These are phyloP conservation scores for Pomatorhinus ruficollis DNA, from an alignment of 2,113 vertebrate species.

Conservation along the genomic window DNA sequence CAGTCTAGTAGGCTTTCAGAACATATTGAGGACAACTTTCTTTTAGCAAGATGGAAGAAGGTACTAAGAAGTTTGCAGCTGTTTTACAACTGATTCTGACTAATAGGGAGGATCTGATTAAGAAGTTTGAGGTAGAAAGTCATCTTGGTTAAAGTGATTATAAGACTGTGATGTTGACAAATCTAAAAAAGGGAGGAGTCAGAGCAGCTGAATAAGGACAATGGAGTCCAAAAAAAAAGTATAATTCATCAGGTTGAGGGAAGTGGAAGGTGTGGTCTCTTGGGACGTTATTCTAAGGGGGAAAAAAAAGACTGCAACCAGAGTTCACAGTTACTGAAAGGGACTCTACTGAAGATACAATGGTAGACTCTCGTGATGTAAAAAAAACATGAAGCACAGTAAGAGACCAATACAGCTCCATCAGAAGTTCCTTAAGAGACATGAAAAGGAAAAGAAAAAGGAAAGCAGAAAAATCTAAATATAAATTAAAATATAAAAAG, in stretches of 20 bases:
- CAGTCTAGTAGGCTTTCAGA: neutral
- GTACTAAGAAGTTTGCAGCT: neutral
- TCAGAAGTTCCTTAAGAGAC: neutral
- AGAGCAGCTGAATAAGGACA: slow-evolving; percentile 15
- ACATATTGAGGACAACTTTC: neutral
- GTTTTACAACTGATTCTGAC: neutral
- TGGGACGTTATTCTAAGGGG: slow-evolving; percentile 20
- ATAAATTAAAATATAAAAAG: neutral
- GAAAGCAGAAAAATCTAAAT: neutral
- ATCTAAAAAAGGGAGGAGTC: slow-evolving; percentile 13
- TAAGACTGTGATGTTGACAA: slow-evolving; percentile 7
- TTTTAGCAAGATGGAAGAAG: neutral
- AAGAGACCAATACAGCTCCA: neutral
- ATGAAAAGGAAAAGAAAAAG: neutral
- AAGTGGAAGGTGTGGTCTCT: slow-evolving; percentile 29
- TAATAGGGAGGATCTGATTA: neutral
- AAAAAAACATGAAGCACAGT: neutral
- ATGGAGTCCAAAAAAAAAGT: neutral
- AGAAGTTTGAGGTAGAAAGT: neutral
- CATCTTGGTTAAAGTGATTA: slow-evolving; percentile 31
- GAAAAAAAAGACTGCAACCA: neutral
- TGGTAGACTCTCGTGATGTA: neutral
- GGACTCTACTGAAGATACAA: slow-evolving; percentile 1
- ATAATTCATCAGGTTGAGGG: slow-evolving; percentile 14
- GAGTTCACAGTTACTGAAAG: neutral